Percentiles rank a stretch among this genome's conserved stretches.
phyloP scores from a whole-genome alignment of 2,797 vertebrate genomes.

The Sebastes miniatus region DNA sequence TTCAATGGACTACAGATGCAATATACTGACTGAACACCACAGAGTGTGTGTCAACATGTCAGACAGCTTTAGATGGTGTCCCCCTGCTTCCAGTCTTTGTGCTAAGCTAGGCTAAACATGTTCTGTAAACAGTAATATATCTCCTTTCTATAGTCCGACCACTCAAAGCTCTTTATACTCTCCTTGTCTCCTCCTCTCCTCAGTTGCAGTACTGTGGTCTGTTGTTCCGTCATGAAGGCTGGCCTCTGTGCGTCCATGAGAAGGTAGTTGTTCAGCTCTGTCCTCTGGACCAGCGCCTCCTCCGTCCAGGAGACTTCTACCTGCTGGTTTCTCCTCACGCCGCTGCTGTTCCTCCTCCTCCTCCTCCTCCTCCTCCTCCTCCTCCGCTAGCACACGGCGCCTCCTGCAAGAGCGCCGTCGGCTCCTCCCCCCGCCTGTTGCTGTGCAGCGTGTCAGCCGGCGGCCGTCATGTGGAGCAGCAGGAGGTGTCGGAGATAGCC shows the following conservation, averaged over 20 bases:
- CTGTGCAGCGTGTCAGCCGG: slow-evolving; percentile 81
- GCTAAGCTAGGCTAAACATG: too few relatives aligned
- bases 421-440: slow-evolving; percentile 50
- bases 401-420: not conserved
- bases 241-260: slow-evolving; percentile 85
- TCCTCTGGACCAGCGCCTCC: slow-evolving; percentile 77
- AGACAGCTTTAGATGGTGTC: too few relatives aligned
- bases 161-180: too few relatives aligned
- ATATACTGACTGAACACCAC: too few relatives aligned
- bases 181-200: not conserved
- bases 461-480: slow-evolving; percentile 81
- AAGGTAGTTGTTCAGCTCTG: slow-evolving; percentile 87
- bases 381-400: not conserved
- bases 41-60: too few relatives aligned
- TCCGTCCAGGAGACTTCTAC: slow-evolving; percentile 85
- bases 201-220: slow-evolving; percentile 80
- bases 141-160: too few relatives aligned
- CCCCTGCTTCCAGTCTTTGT: too few relatives aligned
- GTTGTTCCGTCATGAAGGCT: slow-evolving; percentile 82
- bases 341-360: not conserved
- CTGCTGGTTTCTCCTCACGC: slow-evolving; percentile 79
- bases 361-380: too few relatives aligned
- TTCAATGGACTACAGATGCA: too few relatives aligned
- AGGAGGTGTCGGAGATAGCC: slow-evolving; percentile 77
- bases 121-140: too few relatives aligned